Base-by-base conservation (phyloP, 1,140 invertebrate species). In the Meloidogyne hapla region DNA sequence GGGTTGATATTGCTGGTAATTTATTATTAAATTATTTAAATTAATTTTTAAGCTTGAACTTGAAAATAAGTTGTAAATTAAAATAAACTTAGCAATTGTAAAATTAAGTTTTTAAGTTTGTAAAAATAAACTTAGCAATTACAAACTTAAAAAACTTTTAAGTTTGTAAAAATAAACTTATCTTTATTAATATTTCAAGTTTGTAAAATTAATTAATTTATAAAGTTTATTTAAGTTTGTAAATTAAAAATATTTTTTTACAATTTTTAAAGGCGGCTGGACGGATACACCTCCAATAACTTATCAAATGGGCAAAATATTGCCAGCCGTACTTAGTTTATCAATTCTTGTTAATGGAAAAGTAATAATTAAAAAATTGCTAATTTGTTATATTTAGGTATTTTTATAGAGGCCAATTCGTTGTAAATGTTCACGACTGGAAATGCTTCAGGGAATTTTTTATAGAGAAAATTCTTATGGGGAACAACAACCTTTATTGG, bases 201-300 rank as follows among this genome's bases (percentile, higher is more conserved):
- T 15, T 15, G 76, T n/a, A 80, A 67, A 10, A 4, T 33, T 23
- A 48, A 56, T 28, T 56, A 9, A 69, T 80, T 25, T 68, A 38
- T 10, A 40, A 81, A 26, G 61, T 83, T 10, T 79, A 83, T 45
- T 63, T 84, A 13, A 78, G 71, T 66, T 15, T 18, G n/a, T 66
- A 15, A 66, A 66, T 18, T 18, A 18, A 18, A 66, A 4, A 15
- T n/a, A 0, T 6, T 33, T 33, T 33, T 6, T 33, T 33, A 6
- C 4, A 18, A 18, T 18, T 15, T 15, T 15, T 23, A 42, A 40
- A 69, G 82, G 82, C 1, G 82, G 82, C 6, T 83, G 82, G 82
- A 73, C 80, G 5, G 82, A 83, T 62, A 83, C 82, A 21, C 82
- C 82, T 15, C 82, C 83, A 23, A 83, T 83, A 23, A 84, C 83